Evolutionary conservation across 2,888 invertebrate species (phyloP), one percentile per base, ranked within the genome.

Genomic region (Drosophila bunnanda): DNA sequence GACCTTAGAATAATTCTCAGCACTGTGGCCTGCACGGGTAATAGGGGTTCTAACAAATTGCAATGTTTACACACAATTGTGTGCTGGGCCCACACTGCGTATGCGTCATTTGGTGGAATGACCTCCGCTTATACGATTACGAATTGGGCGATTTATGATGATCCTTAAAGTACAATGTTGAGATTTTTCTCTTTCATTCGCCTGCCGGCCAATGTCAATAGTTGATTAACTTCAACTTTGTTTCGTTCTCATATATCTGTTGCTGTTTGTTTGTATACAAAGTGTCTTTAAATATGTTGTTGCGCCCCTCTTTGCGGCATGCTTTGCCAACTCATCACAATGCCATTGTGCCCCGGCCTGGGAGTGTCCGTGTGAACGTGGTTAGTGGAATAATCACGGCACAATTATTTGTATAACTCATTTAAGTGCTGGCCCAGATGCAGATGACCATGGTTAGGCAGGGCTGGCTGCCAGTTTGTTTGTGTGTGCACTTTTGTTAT

Each of bases 351-450:
- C 20, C 50, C 10, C 25, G 15, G 15, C 15, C 39, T 46, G 60
- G 36, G 55, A 61, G 43, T 34, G 43, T 43, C 32, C 38, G 52
- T 57, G 68, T 68, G 65, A 20, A 79, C 67, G 67, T 77, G 77
- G 59, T 59, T 36, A 56, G 75, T 75, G 64, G 61, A 66, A 77
- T 69, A 83, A 80, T 76, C 81, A 80, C 68, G 59, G 69, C 70
- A 69, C 71, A 84, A 76, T 76, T 81, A 80, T 78, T 86, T 78
- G 65, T 66, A 68, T 68, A 78, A 71, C 75, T 81, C 77, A 84
- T 81, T 87, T 76, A 70, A 62, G 76, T 69, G 65, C 69, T 52
- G 55, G 58, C 55, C 58, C 44, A 75, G 62, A 70, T 70, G 72
- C 70, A 70, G 53, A 72, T 70, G 73, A 36, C 64, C 66, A 74